Evolutionary conservation across 2,797 vertebrate genomes (phyloP).

Genomic region (Centroberyx gerrardi): DNA sequence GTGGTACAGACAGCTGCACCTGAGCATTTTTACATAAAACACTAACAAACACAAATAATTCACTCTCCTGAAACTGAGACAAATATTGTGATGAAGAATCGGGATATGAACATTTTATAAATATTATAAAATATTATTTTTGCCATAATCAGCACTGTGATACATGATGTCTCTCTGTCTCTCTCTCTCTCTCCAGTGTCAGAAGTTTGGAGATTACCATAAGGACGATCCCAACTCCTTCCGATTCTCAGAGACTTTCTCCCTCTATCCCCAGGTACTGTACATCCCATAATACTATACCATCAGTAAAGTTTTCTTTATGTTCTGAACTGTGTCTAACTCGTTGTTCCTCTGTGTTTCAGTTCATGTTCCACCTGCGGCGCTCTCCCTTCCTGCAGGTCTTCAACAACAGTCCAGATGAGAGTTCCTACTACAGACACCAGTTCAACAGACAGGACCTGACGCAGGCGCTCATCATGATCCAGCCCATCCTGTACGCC

Average conservation of each 20-base stretch:
- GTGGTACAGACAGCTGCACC: too few species aligned
- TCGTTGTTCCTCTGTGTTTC: slow-evolving; percentile 22
- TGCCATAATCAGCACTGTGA: neutral
- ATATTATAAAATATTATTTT: too few species aligned
- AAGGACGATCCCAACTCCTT: slow-evolving; percentile 98
- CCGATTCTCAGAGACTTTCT: slow-evolving; percentile 98
- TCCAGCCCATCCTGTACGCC: slow-evolving; percentile 96
- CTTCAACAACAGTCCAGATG: slow-evolving; percentile 99
- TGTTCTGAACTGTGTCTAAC: too few species aligned
- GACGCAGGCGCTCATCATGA: slow-evolving; percentile 98
- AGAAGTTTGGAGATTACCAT: slow-evolving; percentile 99
- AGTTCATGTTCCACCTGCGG: slow-evolving; percentile 99
- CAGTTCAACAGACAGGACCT: slow-evolving; percentile 98
- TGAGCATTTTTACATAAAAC: too few species aligned
- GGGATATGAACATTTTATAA: too few species aligned
- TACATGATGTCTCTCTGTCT: neutral
- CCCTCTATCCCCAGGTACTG: slow-evolving; percentile 95
- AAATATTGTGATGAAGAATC: too few species aligned
- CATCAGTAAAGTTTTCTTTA: neutral
- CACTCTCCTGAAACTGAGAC: too few species aligned
- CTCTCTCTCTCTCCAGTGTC: slow-evolving; percentile 86
- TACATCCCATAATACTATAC: neutral
- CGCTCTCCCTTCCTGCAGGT: slow-evolving; percentile 98
- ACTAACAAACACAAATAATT: too few species aligned
- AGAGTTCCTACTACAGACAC: slow-evolving; percentile 96